Evolutionary conservation across 2,113 vertebrate genomes (phyloP), one percentile per base, ranked within the genome.

Genomic region (Cercocebus atys): DNA sequence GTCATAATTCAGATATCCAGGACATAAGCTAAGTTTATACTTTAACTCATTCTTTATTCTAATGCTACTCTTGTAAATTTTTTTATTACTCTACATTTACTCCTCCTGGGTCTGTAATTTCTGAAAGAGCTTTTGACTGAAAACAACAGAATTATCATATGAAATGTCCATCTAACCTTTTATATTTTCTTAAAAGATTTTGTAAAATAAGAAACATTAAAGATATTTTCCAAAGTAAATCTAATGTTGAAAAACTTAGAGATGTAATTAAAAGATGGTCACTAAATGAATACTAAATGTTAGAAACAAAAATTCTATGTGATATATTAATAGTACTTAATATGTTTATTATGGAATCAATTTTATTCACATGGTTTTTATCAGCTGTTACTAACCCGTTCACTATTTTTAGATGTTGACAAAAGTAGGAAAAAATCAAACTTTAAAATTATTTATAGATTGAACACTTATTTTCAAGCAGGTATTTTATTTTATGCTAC

Each of bases 181-280:
- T 59, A 45, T 68, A 75, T 68, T 80, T 88, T 70, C 16, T 88
- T 61, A 30, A 94, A 83, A 73, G 10, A 32, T 4, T 73, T 68
- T 52, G 8, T n/a, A 40, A 79, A 73, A 68, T 57, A 86, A 91
- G 22, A 45, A 84, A 66, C 40, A 86, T 12, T 43, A 86, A 95
- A 72, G 13, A 23, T 93, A 80, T 81, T 94, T 86, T 94, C 43
- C 11, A 52, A 88, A 75, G 45, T 91, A 92, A 94, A 89, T 92
- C 84, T 61, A 94, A 80, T n/a, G 75, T 14, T 81, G 27, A 84
- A 88, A 94, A 82, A 32, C 27, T 91, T 50, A 43, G 6, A 84
- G 3, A 55, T 82, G n/a, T 68, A 76, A 70, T 89, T 86, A 94
- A 81, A 93, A 72, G 12, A 17, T 1, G 23, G 8, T 55, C 30